These are phyloP conservation scores for Seriola aureovittata DNA, from an alignment of 2,113 vertebrate genomes.

Conservation along the genomic window DNA sequence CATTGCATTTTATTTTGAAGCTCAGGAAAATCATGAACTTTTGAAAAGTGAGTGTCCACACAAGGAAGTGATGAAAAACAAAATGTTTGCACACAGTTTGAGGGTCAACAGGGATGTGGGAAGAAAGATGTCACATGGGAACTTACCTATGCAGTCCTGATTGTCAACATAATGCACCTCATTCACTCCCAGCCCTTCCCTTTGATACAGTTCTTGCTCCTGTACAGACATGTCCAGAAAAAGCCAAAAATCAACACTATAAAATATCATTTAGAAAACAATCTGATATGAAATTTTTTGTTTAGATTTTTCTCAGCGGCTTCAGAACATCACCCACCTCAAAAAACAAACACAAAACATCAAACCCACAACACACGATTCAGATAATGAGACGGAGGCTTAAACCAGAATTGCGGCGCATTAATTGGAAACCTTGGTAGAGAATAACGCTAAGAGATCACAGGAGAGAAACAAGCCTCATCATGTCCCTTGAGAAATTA, in stretches of 20 bases:
- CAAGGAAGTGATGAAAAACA: neutral
- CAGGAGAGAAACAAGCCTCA: conserved; percentile 60
- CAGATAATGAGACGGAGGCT: conserved; percentile 36
- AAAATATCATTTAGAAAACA: neutral
- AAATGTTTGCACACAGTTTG: neutral
- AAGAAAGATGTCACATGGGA: neutral
- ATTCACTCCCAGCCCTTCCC: conserved; percentile 95
- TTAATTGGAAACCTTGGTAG: conserved; percentile 69
- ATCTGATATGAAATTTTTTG: neutral
- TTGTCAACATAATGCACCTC: conserved; percentile 99
- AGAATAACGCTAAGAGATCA: conserved; percentile 66
- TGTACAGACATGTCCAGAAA: conserved; percentile 69
- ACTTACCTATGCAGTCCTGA: conserved; percentile 97
- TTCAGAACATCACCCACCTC: conserved; percentile 1
- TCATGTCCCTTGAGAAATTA: conserved; percentile 73
- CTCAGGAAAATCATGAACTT: neutral
- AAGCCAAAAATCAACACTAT: conserved; percentile 1
- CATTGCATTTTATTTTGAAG: neutral
- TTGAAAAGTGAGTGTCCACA: neutral
- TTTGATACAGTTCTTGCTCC: conserved; percentile 99
- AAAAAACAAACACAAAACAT: conserved; percentile 41
- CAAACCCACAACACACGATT: conserved; percentile 25
- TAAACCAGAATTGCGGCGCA: conserved; percentile 23
- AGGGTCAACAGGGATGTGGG: neutral
- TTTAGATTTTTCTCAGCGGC: neutral